phyloP scores from a whole-genome alignment of 1,140 invertebrate species.

The Melipona quadrifasciata region DNA sequence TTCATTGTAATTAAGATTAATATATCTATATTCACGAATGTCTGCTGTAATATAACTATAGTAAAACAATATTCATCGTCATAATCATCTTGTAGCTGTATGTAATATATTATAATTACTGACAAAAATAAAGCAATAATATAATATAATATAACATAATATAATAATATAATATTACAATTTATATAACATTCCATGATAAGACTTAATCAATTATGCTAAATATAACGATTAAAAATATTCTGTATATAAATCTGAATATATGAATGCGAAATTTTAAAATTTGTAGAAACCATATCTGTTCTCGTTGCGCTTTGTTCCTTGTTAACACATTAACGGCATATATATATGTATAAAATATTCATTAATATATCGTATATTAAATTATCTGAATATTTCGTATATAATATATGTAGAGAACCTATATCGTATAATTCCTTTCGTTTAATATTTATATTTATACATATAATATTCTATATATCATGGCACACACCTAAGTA shows the following conservation, averaged over 20 bases:
- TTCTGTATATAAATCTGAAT: constrained; percentile 56
- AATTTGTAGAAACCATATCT: constrained; percentile 8
- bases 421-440: constrained; percentile 45
- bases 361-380: too few species aligned
- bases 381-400: too few species aligned
- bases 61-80: constrained; percentile 43
- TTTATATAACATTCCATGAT: constrained; percentile 62
- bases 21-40: constrained; percentile 34
- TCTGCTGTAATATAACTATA: constrained; percentile 42
- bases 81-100: constrained; percentile 34
- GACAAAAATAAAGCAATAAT: constrained; percentile 45
- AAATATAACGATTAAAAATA: constrained; percentile 40
- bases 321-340: constrained; percentile 64
- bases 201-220: constrained; percentile 22
- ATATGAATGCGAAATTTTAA: constrained; percentile 48
- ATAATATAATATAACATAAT: constrained; percentile 43
- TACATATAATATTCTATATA: constrained; percentile 25
- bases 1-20: constrained; percentile 36
- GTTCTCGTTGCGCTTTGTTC: background rate
- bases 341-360: constrained; percentile 27
- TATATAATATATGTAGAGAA: constrained; percentile 26
- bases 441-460: constrained; percentile 31
- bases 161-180: constrained; percentile 56
- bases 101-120: constrained; percentile 40
- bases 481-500: constrained; percentile 46